phyloP scores from a whole-genome alignment of 1,140 invertebrate species.

The Ceratosolen solmsi region DNA sequence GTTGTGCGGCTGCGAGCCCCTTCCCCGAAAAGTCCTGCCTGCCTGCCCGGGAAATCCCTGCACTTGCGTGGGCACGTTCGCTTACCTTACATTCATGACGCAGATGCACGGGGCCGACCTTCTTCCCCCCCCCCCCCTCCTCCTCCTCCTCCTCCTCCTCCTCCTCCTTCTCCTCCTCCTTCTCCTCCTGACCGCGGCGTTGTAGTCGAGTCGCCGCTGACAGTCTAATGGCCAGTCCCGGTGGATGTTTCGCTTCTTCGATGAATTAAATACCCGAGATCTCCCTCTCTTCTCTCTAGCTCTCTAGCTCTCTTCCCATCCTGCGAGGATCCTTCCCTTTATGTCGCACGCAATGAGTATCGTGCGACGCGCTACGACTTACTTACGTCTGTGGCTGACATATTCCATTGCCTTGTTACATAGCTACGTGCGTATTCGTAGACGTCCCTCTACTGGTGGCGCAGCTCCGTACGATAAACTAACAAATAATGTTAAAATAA shows the following conservation, averaged over 20 bases:
- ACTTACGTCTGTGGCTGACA: neutral
- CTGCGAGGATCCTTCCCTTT: neutral
- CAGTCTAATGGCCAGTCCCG: neutral
- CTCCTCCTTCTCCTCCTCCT: too few relatives aligned
- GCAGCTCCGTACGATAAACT: too few relatives aligned
- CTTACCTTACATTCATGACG: constrained; percentile 9
- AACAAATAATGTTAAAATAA: too few relatives aligned
- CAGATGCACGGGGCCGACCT: neutral
- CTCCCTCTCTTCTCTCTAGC: neutral
- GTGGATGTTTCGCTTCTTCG: neutral
- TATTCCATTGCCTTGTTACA: too few relatives aligned
- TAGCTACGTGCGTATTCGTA: neutral
- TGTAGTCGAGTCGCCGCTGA: too few relatives aligned
- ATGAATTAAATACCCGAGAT: neutral
- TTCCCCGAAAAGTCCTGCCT: constrained; percentile 2
- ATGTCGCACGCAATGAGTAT: neutral
- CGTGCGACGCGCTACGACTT: neutral
- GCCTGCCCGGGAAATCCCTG: constrained; percentile 25
- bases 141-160: too few relatives aligned
- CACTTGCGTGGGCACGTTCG: constrained; percentile 21
- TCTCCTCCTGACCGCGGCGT: too few relatives aligned
- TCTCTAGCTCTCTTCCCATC: neutral
- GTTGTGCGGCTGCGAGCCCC: neutral
- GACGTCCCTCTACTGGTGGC: too few relatives aligned
- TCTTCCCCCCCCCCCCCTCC: too few relatives aligned